A percentile compares a stretch with the other conserved stretches of the same genome.
phyloP scores from a whole-genome alignment of 2,888 invertebrate species.

The Plagiodera versicolora region DNA sequence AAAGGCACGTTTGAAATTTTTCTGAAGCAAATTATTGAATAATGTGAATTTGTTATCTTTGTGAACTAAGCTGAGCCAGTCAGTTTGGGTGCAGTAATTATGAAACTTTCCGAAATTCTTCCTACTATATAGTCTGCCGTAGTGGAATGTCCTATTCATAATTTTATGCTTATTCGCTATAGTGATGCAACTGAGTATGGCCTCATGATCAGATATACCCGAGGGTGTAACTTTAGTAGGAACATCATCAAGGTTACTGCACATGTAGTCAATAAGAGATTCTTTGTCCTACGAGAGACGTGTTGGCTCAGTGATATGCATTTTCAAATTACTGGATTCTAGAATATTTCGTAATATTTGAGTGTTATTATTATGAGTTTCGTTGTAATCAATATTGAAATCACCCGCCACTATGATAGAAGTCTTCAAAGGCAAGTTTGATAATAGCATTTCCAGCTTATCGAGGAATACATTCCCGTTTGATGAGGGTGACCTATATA shows the following conservation, averaged over 20 bases:
- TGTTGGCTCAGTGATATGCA: too few relatives aligned
- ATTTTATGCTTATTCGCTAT: neutral
- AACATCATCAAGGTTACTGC: neutral
- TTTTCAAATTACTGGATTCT: too few relatives aligned
- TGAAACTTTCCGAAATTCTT: neutral
- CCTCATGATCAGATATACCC: too few relatives aligned
- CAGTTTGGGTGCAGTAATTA: neutral
- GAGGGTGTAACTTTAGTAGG: neutral
- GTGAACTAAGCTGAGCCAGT: neutral
- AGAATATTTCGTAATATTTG: too few relatives aligned
- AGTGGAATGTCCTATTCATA: neutral
- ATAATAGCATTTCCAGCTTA: too few relatives aligned
- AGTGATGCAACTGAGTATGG: constrained; percentile 6
- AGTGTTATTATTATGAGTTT: too few relatives aligned
- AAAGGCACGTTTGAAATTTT: constrained; percentile 1
- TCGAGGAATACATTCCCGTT: too few relatives aligned
- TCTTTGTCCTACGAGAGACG: constrained; percentile 3
- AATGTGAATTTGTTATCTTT: neutral
- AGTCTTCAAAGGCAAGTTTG: too few relatives aligned
- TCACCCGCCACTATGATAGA: too few relatives aligned
- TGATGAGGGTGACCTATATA: too few relatives aligned
- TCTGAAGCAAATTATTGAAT: neutral
- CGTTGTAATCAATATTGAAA: too few relatives aligned
- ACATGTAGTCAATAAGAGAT: constrained; percentile 6
- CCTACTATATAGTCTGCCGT: neutral